These are phyloP conservation scores for Chironex yamaguchii DNA, from an alignment of 30 jellyfish, hydroid and myxozoan species.

Conservation along the genomic window DNA sequence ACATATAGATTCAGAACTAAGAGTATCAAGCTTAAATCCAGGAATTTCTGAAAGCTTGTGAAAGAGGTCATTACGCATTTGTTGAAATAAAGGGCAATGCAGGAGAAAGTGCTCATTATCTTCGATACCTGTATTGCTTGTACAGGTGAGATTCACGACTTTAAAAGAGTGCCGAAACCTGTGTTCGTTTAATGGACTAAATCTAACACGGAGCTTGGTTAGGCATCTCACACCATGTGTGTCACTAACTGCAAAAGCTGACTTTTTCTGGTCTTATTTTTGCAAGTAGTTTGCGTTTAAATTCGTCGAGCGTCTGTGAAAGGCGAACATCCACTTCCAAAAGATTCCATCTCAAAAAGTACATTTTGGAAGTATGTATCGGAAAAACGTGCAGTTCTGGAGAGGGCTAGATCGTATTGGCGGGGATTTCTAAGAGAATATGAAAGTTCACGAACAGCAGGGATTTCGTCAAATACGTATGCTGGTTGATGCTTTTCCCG, in stretches of 20 bases:
- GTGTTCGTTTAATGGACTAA: too few species aligned
- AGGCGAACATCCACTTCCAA: conserved; percentile 12
- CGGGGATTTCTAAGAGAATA: conserved; percentile 30
- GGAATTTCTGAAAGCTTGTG: conserved; percentile 51
- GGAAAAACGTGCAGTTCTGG: conserved; percentile 28
- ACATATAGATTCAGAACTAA: conserved; percentile 57
- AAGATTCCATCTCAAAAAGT: conserved; percentile 39
- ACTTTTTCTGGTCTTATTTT: conserved; percentile 42
- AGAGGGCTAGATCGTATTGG: conserved; percentile 5
- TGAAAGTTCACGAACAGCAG: conserved; percentile 30
- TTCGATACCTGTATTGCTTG: too few species aligned
- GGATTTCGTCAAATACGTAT: conserved; percentile 6
- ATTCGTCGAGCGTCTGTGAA: conserved; percentile 26
- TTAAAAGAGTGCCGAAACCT: too few species aligned
- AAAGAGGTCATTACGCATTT: conserved; percentile 37
- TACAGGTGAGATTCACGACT: too few species aligned
- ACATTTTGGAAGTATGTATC: conserved; percentile 40
- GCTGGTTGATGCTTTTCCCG: conserved; percentile 25
- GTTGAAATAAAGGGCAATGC: too few species aligned
- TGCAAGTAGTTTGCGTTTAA: conserved; percentile 20
- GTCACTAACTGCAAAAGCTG: conserved; percentile 12
- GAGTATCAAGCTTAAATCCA: conserved; percentile 44
- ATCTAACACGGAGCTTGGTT: too few species aligned
- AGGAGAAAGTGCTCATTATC: too few species aligned
- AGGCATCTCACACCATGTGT: too few species aligned